Evolutionary conservation across 2,113 vertebrate species (phyloP).

Genomic region (Sander lucioperca): DNA sequence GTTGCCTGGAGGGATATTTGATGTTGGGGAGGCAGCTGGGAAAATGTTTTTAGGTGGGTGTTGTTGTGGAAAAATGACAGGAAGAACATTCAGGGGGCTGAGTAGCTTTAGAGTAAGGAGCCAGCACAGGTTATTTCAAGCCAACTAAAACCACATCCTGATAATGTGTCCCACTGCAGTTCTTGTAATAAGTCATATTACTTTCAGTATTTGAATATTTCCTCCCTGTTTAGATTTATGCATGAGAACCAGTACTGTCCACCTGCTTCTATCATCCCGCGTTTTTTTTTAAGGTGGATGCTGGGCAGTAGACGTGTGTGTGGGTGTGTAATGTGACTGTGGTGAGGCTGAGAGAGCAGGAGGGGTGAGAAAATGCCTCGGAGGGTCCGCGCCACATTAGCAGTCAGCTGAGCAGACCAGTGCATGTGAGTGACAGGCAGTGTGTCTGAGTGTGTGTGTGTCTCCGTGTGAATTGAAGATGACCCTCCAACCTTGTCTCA

Average conservation of each 20-base stretch:
- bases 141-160: constrained; percentile 70
- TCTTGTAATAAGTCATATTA: constrained; percentile 27
- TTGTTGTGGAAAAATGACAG: constrained; percentile 66
- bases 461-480: constrained; percentile 55
- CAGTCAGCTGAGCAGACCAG: constrained; percentile 62
- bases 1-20: constrained; percentile 61
- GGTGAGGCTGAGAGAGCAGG: constrained; percentile 3
- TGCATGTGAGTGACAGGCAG: constrained; percentile 64
- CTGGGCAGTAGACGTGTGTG: background rate
- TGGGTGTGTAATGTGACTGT: constrained; percentile 10
- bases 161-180: constrained; percentile 32
- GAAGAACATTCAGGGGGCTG: constrained; percentile 64
- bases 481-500: constrained; percentile 73
- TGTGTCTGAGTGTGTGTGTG: constrained; percentile 28
- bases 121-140: constrained; percentile 45
- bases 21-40: constrained; percentile 55
- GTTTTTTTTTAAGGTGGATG: constrained; percentile 34
- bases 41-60: constrained; percentile 65
- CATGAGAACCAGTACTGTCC: constrained; percentile 20
- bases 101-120: constrained; percentile 42
- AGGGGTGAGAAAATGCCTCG: constrained; percentile 28
- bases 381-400: constrained; percentile 66
- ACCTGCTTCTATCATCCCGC: constrained; percentile 50
- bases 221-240: constrained; percentile 51
- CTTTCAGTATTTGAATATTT: constrained; percentile 21